Evolutionary conservation across 2,113 vertebrate species (phyloP), one percentile per base, ranked within the genome.

Genomic region (Cyphomyrus plagiostoma): DNA sequence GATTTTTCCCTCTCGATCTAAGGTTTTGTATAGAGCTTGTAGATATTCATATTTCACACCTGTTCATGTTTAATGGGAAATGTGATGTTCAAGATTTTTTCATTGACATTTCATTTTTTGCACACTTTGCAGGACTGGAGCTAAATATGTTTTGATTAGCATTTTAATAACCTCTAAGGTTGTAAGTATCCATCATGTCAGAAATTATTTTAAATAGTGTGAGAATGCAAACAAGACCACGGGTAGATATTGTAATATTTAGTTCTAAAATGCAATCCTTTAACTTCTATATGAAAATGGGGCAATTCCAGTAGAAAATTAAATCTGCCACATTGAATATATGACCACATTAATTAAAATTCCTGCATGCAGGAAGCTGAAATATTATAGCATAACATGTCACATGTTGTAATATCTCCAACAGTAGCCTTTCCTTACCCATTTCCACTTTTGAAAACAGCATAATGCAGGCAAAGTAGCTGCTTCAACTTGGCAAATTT

Each of bases 131-230:
- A 88, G 58, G 42, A 88, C 45, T 70, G 42, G 53, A 23, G 62
- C 42, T 48, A 70, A 88, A 70, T 88, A 42, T 46, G 62, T 88
- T 87, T 58, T 70, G 45, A 88, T 88, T 88, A 88, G 87, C 87
- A 74, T 88, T 88, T 70, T 88, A 88, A 88, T 88, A 88, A 88
- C 87, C 58, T 88, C 5, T 70, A 88, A 88, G 53, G 39, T 39
- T 88, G 87, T 88, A 88, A 88, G 45, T 35, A 74, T 48, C 53
- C 87, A 88, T 70, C 87, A 46, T 53, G 85, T 70, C 58, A 88
- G 45, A 88, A 88, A 70, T 49, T 11, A 70, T 88, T 88, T 66
- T 70, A 48, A 88, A 48, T 48, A 26, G 87, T 48, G 52, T 48
- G 45, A 30, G 56, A 88, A 88, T 88, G 58, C 87, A 70, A 88